Conservation (phyloP, 2,888 invertebrate species). For the Hemaris fuciformis region DNA sequence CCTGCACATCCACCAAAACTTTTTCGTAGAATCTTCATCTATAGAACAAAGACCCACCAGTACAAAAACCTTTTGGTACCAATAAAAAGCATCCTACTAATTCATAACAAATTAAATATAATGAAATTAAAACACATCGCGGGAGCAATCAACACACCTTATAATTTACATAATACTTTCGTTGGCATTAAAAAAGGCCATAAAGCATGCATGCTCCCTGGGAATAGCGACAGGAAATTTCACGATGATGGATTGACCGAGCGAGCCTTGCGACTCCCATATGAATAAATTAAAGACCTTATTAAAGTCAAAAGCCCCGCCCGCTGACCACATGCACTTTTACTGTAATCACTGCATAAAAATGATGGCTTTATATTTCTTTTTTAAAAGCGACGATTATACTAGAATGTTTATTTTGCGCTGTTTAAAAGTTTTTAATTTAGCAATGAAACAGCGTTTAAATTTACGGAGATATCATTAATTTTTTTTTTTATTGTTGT, state of each 20-base stretch:
- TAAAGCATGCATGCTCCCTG: slow-evolving; percentile 22
- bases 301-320: slow-evolving; percentile 31
- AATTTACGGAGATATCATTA: too few relatives aligned
- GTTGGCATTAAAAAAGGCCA: slow-evolving; percentile 11
- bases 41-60: too few relatives aligned
- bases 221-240: slow-evolving; percentile 29
- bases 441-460: too few relatives aligned
- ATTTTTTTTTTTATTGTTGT: too few relatives aligned
- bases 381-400: background rate
- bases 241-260: slow-evolving; percentile 43
- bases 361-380: background rate
- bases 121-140: background rate
- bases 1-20: too few relatives aligned
- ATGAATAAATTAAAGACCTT: slow-evolving; percentile 45
- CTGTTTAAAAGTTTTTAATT: too few relatives aligned
- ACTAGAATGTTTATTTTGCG: too few relatives aligned
- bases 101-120: background rate
- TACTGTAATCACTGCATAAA: background rate
- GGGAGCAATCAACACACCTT: background rate
- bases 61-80: too few relatives aligned
- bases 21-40: too few relatives aligned
- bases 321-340: background rate
- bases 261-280: slow-evolving; percentile 31
- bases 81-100: too few relatives aligned
- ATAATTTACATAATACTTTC: slow-evolving; percentile 8